Conservation (phyloP, 2,797 vertebrate species). For the Xerus rutilus region DNA sequence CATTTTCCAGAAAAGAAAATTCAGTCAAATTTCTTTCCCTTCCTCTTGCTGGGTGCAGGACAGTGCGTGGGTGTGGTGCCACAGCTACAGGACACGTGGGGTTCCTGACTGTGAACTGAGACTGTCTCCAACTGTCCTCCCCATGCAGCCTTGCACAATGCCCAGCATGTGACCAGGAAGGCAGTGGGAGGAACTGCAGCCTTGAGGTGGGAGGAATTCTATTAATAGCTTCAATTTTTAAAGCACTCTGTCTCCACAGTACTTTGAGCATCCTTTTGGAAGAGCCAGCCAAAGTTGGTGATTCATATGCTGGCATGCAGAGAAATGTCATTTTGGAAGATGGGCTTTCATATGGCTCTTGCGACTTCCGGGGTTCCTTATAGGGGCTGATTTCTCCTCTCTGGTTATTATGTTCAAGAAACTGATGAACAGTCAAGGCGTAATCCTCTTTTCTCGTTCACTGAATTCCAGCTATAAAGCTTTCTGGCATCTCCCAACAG, state of each 20-base stretch:
- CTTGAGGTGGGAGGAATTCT: constrained; percentile 72
- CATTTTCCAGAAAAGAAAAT: constrained; percentile 36
- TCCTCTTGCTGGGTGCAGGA: background rate
- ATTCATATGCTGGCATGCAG: constrained; percentile 37
- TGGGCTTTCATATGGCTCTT: background rate
- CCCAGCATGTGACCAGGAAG: background rate
- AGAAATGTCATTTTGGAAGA: constrained; percentile 36
- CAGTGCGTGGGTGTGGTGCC: background rate
- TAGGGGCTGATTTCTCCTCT: background rate
- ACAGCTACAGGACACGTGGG: background rate
- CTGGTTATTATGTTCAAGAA: constrained; percentile 16
- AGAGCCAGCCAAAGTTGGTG: constrained; percentile 60
- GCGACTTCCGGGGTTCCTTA: background rate
- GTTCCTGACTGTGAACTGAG: constrained; percentile 11
- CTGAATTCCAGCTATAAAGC: background rate
- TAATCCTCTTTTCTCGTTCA: background rate
- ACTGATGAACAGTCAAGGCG: background rate
- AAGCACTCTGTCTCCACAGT: constrained; percentile 48
- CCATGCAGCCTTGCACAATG: background rate
- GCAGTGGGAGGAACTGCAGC: constrained; percentile 65
- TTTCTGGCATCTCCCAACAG: background rate
- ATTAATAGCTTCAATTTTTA: constrained; percentile 72
- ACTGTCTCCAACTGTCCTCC: background rate
- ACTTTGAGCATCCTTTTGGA: constrained; percentile 37
- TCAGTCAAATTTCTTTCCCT: background rate